Evolutionary conservation across 2,113 vertebrate genomes (phyloP).

Genomic region (Cyprinus carpio): DNA sequence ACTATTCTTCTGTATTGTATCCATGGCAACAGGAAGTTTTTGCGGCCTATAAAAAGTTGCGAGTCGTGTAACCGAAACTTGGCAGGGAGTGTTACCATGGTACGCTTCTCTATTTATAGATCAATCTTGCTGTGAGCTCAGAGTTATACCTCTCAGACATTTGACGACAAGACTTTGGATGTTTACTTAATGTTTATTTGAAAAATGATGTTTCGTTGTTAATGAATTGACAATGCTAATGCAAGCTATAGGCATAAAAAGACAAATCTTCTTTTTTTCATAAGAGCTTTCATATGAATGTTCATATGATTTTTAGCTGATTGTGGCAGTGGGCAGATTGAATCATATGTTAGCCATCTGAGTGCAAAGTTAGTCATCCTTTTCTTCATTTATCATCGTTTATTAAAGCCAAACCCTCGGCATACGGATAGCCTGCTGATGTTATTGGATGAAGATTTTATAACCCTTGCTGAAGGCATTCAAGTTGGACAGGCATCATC

Average conservation of each 20-base stretch:
- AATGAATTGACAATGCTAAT: neutral
- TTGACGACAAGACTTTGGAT: conserved; percentile 12
- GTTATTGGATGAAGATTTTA: conserved; percentile 32
- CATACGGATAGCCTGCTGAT: conserved; percentile 24
- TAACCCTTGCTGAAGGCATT: conserved; percentile 9
- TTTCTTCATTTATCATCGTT: conserved; percentile 14
- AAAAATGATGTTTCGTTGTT: conserved; percentile 13
- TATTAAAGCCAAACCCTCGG: conserved; percentile 10
- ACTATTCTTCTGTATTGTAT: conserved; percentile 69
- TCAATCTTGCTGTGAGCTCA: conserved; percentile 56
- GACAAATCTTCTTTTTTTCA: neutral
- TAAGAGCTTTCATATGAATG: neutral
- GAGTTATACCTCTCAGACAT: conserved; percentile 49
- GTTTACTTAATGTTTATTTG: neutral
- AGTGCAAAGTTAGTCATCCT: conserved; percentile 14
- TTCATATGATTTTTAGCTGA: neutral
- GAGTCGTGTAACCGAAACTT: conserved; percentile 70
- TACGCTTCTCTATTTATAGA: conserved; percentile 71
- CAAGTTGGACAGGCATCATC: neutral
- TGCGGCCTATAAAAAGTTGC: conserved; percentile 75
- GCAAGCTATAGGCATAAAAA: too few species aligned
- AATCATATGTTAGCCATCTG: conserved; percentile 35
- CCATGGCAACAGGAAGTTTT: conserved; percentile 74
- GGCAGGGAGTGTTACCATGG: conserved; percentile 67
- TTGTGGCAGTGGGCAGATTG: neutral